Evolutionary conservation across 1,140 invertebrate genomes (phyloP), one percentile per base, ranked within the genome.

Genomic region (Cotesia vestalis): DNA sequence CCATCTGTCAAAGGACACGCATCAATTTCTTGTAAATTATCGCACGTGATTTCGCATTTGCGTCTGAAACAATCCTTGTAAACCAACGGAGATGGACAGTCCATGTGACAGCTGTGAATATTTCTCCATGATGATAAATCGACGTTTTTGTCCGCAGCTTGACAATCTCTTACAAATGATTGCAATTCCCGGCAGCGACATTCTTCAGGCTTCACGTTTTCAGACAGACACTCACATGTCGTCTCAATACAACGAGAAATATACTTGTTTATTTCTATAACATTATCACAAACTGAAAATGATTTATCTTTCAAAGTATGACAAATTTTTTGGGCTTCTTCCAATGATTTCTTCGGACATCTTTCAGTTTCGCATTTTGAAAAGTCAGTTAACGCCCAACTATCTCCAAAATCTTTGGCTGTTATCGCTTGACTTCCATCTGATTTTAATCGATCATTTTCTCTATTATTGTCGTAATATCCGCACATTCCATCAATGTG

Each of bases 401-500:
- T 91, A 66, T 93, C 88, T 8, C 92, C 94, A 82, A 95, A 95
- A 66, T 92, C 91, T 52, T 89, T 86, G 0, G 90, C 91, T 11
- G 88, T 90, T 14, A 84, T 78, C 2, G 91, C 89, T 9, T 88
- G 75, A 20, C 76, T 81, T 1, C 93, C 94, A 80, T 91, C 89
- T 0, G 94, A 93, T 71, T 90, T 89, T 9, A 89, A 86, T 63
- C 90, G 91, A 78, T 96, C 94, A 80, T 95, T 92, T 27, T 77
- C 74, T 0, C 81, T 69, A 35, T 90, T 83, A 1, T 90, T 90
- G 83, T 94, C 92, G 78, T 91, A 94, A 68, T 89, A 91, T 3
- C 94, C 94, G 78, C 94, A 96, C 1, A 96, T 78, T 1, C 94
- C 94, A 78, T 94, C 92, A 0, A 95, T 90, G 61, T 88, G 84